Percentiles rank a stretch among this genome's conserved stretches.
Conservation (phyloP, 2,888 invertebrate genomes). For the Melieria picta region DNA sequence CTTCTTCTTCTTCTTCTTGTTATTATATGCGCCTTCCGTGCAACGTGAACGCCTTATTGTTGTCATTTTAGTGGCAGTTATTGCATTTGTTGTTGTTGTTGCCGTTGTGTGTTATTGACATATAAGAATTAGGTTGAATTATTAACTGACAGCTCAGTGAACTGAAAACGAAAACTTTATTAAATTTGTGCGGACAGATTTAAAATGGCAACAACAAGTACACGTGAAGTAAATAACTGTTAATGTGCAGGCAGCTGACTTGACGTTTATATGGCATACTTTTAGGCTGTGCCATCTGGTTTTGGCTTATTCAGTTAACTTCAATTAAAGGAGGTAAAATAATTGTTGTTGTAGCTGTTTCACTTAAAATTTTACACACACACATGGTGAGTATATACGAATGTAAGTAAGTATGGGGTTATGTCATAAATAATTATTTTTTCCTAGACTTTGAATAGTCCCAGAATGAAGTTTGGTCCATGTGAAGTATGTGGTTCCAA, state of each 20-base stretch:
- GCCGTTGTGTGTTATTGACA: conserved; percentile 53
- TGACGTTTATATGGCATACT: background rate
- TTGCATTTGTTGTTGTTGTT: conserved; percentile 4
- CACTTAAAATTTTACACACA: too few species aligned
- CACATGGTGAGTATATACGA: too few species aligned
- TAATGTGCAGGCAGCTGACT: background rate
- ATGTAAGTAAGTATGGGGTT: too few species aligned
- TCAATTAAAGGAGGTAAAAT: too few species aligned
- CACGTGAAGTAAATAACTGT: background rate
- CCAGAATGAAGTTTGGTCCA: too few species aligned
- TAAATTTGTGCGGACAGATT: conserved; percentile 46
- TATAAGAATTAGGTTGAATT: conserved; percentile 60
- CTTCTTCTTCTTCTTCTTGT: conserved; percentile 20
- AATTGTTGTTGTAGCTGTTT: too few species aligned
- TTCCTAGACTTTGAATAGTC: too few species aligned
- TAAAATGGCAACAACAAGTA: conserved; percentile 7
- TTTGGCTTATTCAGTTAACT: too few species aligned
- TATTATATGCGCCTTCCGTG: background rate
- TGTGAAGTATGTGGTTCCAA: too few species aligned
- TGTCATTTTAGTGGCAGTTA: conserved; percentile 14
- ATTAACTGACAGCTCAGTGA: conserved; percentile 61
- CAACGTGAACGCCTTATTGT: conserved; percentile 36
- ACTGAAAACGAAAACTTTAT: conserved; percentile 59
- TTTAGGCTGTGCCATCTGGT: background rate
- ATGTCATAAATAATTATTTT: too few species aligned